Evolutionary conservation across 2,113 vertebrate genomes (phyloP).

Genomic region (Periophthalmus modestus): DNA sequence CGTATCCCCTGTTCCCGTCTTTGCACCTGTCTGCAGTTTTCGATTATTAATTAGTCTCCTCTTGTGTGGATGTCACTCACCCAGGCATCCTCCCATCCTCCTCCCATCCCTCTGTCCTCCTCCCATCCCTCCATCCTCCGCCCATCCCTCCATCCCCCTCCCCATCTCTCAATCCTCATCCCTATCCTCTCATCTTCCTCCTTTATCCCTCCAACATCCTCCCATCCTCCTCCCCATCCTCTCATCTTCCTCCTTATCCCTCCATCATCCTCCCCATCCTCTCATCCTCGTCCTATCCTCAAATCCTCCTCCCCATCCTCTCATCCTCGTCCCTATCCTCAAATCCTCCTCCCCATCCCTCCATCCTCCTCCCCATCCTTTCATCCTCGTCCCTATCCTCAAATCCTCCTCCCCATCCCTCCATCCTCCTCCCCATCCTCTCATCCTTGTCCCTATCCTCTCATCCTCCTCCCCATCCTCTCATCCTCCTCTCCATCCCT

Average conservation of each 20-base stretch:
- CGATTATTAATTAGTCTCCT: constrained; percentile 68
- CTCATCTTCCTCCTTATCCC: too few species aligned
- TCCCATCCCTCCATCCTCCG: constrained; percentile 13
- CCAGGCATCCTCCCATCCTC: constrained; percentile 38
- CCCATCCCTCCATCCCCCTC: not conserved
- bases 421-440: constrained; percentile 6
- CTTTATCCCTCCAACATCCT: constrained; percentile 38
- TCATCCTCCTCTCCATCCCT: constrained; percentile 39
- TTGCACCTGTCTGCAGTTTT: constrained; percentile 55
- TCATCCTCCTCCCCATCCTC: constrained; percentile 13
- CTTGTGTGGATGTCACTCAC: constrained; percentile 59
- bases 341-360: constrained; percentile 31
- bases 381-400: too few species aligned
- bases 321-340: constrained; percentile 45
- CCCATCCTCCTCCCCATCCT: constrained; percentile 28
- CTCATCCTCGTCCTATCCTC: constrained; percentile 32
- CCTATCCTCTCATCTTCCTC: not conserved
- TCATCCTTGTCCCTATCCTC: constrained; percentile 43
- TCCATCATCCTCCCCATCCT: constrained; percentile 30
- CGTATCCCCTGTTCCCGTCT: constrained; percentile 8
- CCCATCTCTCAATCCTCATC: not conserved
- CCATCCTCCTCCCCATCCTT: constrained; percentile 14
- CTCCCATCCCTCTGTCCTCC: constrained; percentile 28
- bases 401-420: constrained; percentile 31
- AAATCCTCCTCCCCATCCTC: constrained; percentile 5